Evolutionary conservation across 1,140 invertebrate genomes (phyloP), one percentile per base, ranked within the genome.

Genomic region (Lordiphosa stackelbergi): DNA sequence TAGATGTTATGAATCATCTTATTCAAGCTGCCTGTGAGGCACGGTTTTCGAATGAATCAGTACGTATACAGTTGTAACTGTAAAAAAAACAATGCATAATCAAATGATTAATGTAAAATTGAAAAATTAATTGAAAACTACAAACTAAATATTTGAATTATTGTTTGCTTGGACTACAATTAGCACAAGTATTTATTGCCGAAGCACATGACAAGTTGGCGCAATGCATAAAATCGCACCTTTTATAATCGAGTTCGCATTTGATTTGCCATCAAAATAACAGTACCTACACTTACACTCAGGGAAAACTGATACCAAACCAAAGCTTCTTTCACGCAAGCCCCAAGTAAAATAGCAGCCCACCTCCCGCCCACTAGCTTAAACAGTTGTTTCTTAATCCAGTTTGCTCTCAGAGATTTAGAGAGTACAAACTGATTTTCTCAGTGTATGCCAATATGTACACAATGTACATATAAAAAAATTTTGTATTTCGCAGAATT

Each of bases 101-200:
- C 28, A 31, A 24, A 5, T 2, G 5, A 1, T 31, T 7, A 31
- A 31, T 7, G 7, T 8, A 6, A 31, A 31, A 31, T 31, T 31
- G 28, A 8, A 31, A 24, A 31, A 1, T 31, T 31, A 31, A 31
- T 8, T 8, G 6, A 8, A 31, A 31, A 31, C 8, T 31, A 2
- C 6, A 8, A 31, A 31, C 24, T 28, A 36, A 51, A 42, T 48
- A 56, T 46, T 38, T 31, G 36, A 31, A 11, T 55, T 16, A 52
- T 71, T 66, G 49, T 49, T 57, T 69, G 36, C 69, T 60, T 63
- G 28, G 31, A 45, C 4, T 45, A 35, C 36, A 57, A 73, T 73
- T 65, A 73, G 57, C 69, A 52, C 69, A 52, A 42, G 22, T 69
- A 69, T 59, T 79, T 62, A 70, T 78, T 45, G 43, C 24, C 24